A percentile compares a stretch with the other conserved stretches of the same genome.
Conservation (phyloP, 2,797 vertebrate genomes). For the Enteromius mattozi region DNA sequence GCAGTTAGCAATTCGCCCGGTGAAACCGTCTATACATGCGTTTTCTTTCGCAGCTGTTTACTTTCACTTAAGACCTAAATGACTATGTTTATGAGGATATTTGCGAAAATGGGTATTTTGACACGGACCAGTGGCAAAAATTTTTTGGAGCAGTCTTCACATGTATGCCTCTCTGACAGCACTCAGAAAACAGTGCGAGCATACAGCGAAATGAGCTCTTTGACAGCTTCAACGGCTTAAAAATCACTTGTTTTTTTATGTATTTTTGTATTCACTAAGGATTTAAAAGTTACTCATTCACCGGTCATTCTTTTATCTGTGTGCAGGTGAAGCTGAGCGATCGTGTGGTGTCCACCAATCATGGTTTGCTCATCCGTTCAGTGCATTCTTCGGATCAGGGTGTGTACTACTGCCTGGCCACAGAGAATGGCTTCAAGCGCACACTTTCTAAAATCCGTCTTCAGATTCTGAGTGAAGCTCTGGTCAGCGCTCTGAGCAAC, state of each 20-base stretch:
- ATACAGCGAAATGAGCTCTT: too few species aligned
- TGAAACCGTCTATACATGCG: too few species aligned
- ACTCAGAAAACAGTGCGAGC: too few species aligned
- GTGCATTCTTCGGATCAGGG: constrained; percentile 90
- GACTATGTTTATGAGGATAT: not conserved
- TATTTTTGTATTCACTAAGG: not conserved
- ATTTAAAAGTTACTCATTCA: not conserved
- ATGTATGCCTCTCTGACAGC: too few species aligned
- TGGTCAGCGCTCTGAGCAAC: constrained; percentile 86
- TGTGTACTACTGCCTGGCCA: constrained; percentile 94
- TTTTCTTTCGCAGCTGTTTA: not conserved
- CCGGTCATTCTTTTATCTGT: not conserved
- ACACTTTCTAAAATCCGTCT: constrained; percentile 94
- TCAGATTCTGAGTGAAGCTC: constrained; percentile 86
- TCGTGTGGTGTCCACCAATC: constrained; percentile 89
- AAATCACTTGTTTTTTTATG: too few species aligned
- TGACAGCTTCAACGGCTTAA: too few species aligned
- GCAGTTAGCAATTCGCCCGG: too few species aligned
- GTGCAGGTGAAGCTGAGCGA: constrained; percentile 92
- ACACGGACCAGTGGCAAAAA: too few species aligned
- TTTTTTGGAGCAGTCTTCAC: too few species aligned
- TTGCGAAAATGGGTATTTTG: not conserved
- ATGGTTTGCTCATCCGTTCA: constrained; percentile 92
- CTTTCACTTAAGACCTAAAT: not conserved
- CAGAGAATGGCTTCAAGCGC: constrained; percentile 94